Conservation (phyloP, 2,797 vertebrate species). For the Borostomias antarcticus region DNA sequence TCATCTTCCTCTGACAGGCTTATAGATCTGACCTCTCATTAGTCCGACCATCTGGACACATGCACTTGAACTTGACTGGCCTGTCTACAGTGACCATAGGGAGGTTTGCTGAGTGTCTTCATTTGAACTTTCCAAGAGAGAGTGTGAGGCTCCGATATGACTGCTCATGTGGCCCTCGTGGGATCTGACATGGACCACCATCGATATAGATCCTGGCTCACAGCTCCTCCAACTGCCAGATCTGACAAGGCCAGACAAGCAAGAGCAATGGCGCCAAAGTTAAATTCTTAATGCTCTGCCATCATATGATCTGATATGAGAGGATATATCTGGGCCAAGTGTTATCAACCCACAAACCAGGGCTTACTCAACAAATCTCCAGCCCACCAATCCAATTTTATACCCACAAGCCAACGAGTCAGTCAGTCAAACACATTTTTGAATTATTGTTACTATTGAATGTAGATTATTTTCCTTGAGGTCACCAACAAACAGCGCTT, state of each 20-base stretch:
- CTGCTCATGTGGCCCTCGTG: too few relatives aligned
- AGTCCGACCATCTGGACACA: background rate
- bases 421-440: conserved; percentile 20
- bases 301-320: background rate
- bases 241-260: background rate
- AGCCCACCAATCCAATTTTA: background rate
- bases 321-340: background rate
- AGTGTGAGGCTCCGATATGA: background rate
- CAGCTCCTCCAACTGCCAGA: background rate
- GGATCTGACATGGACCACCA: too few relatives aligned
- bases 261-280: background rate
- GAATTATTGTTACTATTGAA: conserved; percentile 11
- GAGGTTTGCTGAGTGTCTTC: background rate
- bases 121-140: background rate
- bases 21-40: background rate
- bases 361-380: background rate
- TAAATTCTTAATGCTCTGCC: background rate
- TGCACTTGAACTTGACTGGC: background rate
- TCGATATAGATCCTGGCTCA: background rate
- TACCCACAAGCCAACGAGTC: background rate
- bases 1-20: background rate
- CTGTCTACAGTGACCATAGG: background rate
- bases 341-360: background rate
- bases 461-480: conserved; percentile 19
- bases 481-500: conserved; percentile 20